These are phyloP conservation scores for Polietes domitor DNA, from an alignment of 2,888 invertebrate genomes.

Conservation along the genomic window DNA sequence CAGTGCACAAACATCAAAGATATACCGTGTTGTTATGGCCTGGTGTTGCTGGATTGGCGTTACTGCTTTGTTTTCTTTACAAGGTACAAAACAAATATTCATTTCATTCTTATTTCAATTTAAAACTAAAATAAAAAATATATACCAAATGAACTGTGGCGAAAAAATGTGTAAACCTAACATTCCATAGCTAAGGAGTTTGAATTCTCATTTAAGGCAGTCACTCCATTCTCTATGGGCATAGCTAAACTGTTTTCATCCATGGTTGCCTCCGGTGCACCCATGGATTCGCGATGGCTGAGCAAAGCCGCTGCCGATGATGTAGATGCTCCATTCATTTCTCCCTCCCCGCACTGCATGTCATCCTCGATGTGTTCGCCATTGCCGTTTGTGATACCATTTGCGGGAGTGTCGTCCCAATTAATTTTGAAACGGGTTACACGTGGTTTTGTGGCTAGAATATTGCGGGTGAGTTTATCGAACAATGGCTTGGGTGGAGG, in stretches of 20 bases:
- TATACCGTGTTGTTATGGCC: background rate
- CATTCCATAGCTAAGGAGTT: conserved; percentile 81
- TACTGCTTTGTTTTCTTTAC: background rate
- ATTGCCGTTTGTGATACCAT: conserved; percentile 71
- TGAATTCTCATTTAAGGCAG: conserved; percentile 79
- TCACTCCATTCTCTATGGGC: conserved; percentile 77
- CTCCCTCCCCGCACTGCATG: conserved; percentile 68
- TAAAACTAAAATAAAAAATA: conserved; percentile 44
- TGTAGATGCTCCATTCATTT: conserved; percentile 70
- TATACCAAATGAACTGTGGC: conserved; percentile 26
- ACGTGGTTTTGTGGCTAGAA: conserved; percentile 91
- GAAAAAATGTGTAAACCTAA: conserved; percentile 68
- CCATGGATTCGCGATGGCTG: conserved; percentile 34
- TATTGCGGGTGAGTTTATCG: conserved; percentile 89
- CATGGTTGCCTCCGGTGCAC: conserved; percentile 71
- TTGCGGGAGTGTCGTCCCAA: conserved; percentile 89
- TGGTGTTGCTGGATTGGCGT: background rate
- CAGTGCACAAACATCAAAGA: background rate
- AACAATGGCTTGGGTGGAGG: conserved; percentile 96
- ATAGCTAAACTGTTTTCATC: conserved; percentile 80
- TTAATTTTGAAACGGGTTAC: conserved; percentile 98
- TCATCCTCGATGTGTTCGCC: conserved; percentile 71
- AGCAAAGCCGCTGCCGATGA: conserved; percentile 67
- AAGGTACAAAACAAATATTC: conserved; percentile 9
- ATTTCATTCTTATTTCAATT: conserved; percentile 38